Evolutionary conservation across 2,888 invertebrate species (phyloP).

Genomic region (Heliothis peltigera): DNA sequence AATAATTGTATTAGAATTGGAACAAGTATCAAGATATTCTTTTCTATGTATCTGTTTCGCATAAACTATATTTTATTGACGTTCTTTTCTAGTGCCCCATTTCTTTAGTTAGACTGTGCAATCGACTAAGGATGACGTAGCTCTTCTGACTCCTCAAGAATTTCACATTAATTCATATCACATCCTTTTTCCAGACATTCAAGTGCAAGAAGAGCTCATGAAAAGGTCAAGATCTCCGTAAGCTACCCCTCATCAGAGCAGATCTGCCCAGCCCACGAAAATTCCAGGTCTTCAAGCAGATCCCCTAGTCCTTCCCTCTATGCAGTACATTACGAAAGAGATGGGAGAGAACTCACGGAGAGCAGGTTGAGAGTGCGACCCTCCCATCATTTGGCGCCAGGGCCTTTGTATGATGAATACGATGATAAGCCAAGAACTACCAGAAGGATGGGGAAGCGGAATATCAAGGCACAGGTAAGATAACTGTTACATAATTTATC

Average conservation of each 20-base stretch:
- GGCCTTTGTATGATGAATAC: slow-evolving; percentile 84
- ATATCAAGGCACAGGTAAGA: slow-evolving; percentile 95
- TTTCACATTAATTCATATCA: too few relatives aligned
- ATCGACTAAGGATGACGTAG: too few relatives aligned
- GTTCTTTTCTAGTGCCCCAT: too few relatives aligned
- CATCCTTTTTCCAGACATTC: slow-evolving; percentile 86
- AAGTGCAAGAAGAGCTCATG: slow-evolving; percentile 91
- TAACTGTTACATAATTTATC: too few relatives aligned
- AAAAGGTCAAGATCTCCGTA: slow-evolving; percentile 96
- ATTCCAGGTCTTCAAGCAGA: slow-evolving; percentile 80
- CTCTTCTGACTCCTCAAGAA: too few relatives aligned
- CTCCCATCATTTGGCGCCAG: slow-evolving; percentile 84
- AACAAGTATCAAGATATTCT: too few relatives aligned
- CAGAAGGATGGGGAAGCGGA: slow-evolving; percentile 95
- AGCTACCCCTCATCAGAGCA: slow-evolving; percentile 95
- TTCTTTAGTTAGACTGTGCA: too few relatives aligned
- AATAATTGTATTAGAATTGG: too few relatives aligned
- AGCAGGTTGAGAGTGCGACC: slow-evolving; percentile 90
- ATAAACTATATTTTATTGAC: too few relatives aligned
- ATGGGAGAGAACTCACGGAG: slow-evolving; percentile 91
- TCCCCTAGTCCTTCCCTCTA: slow-evolving; percentile 88
- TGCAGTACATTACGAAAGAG: slow-evolving; percentile 92
- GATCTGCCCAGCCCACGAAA: slow-evolving; percentile 84
- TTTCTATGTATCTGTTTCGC: too few relatives aligned
- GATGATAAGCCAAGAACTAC: slow-evolving; percentile 88